These are phyloP conservation scores for Aleiodes sp. DNA, from an alignment of 1,140 invertebrate species.

Conservation along the genomic window DNA sequence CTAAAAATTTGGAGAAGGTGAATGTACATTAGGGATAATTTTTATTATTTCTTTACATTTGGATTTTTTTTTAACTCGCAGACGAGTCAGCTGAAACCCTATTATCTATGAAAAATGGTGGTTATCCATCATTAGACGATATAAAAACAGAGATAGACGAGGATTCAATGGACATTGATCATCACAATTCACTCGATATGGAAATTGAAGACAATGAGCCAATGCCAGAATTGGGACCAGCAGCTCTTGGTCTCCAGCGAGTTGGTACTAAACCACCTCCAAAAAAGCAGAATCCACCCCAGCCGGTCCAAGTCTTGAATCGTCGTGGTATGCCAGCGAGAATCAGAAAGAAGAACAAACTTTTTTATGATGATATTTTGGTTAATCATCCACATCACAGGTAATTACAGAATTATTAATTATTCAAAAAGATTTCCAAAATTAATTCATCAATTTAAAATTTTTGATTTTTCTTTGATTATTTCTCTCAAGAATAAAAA, in stretches of 20 bases:
- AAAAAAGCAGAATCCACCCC: constrained; percentile 70
- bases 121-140: constrained; percentile 60
- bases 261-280: constrained; percentile 79
- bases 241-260: constrained; percentile 79
- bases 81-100: constrained; percentile 67
- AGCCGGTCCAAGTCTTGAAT: constrained; percentile 80
- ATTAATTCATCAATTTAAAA: too few species aligned
- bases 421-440: too few species aligned
- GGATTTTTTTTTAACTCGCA: constrained; percentile 41
- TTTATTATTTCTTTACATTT: background rate
- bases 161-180: constrained; percentile 71
- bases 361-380: constrained; percentile 92
- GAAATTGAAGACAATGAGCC: constrained; percentile 72
- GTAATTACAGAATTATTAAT: too few species aligned
- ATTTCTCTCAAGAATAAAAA: constrained; percentile 56
- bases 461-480: constrained; percentile 32
- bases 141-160: constrained; percentile 67
- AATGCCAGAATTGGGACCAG: constrained; percentile 75
- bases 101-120: constrained; percentile 69
- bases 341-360: constrained; percentile 88
- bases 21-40: background rate
- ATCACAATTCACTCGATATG: constrained; percentile 64
- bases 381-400: constrained; percentile 79
- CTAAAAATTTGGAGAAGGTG: background rate
- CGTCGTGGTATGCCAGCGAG: constrained; percentile 87